Evolutionary conservation across 2,888 invertebrate genomes (phyloP).

Genomic region (Tryphoninae sp.): DNA sequence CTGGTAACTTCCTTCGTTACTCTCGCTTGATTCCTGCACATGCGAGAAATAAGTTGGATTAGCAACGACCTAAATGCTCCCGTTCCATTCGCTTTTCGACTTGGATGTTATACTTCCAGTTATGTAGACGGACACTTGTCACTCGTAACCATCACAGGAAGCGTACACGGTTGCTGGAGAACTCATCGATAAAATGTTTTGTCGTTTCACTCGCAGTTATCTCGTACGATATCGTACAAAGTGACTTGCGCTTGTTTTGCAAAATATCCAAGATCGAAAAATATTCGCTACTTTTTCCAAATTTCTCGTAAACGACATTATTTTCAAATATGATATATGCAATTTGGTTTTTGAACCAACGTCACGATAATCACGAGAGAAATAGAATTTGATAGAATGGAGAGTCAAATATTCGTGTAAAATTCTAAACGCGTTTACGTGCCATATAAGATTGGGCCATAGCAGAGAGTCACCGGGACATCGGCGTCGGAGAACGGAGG

Average conservation of each 20-base stretch:
- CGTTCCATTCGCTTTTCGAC: constrained; percentile 16
- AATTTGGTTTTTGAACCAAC: no score
- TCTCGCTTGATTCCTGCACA: constrained; percentile 52
- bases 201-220: neutral
- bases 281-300: no score
- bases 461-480: constrained; percentile 17
- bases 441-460: constrained; percentile 59
- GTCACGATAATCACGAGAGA: neutral
- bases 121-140: constrained; percentile 57
- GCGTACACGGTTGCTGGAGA: constrained; percentile 3
- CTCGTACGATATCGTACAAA: neutral
- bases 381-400: neutral
- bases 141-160: constrained; percentile 53
- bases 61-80: constrained; percentile 36
- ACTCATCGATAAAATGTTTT: constrained; percentile 39
- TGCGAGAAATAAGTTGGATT: constrained; percentile 19
- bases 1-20: constrained; percentile 60
- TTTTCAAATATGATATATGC: no score
- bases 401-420: neutral
- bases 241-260: no score
- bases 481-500: constrained; percentile 3
- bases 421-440: neutral
- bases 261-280: no score
- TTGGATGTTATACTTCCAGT: constrained; percentile 11
- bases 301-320: no score